Conservation (phyloP, 1,140 invertebrate genomes). For the Anastatus disparis region DNA sequence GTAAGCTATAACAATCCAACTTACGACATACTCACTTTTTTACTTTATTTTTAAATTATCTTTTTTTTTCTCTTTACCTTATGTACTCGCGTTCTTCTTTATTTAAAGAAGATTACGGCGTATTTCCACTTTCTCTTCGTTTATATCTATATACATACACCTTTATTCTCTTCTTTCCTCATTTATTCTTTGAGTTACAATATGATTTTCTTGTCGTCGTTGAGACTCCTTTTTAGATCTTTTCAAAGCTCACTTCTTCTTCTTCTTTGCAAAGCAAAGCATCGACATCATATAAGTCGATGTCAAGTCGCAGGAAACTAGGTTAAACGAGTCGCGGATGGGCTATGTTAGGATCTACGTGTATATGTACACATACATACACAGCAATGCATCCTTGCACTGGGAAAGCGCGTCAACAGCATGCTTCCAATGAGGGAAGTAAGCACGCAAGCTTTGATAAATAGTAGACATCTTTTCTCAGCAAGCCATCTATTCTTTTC, state of each 20-base stretch:
- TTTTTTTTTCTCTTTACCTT: background rate
- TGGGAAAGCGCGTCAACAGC: too few relatives aligned
- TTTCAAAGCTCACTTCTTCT: background rate
- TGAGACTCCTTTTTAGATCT: too few relatives aligned
- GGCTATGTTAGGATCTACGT: too few relatives aligned
- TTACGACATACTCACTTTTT: background rate
- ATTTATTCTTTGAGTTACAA: background rate
- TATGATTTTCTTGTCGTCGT: too few relatives aligned
- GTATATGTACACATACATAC: too few relatives aligned
- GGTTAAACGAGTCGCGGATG: slow-evolving; percentile 28
- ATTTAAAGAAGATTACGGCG: background rate
- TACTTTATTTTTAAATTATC: background rate
- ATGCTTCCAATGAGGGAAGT: too few relatives aligned
- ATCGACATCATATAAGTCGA: slow-evolving; percentile 27
- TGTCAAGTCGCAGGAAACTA: slow-evolving; percentile 26
- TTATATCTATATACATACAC: background rate
- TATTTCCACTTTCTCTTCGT: background rate
- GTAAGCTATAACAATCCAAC: slow-evolving; percentile 66
- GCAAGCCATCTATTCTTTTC: slow-evolving; percentile 9
- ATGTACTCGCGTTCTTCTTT: background rate
- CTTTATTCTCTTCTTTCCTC: background rate
- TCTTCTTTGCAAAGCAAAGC: background rate
- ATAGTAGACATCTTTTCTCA: slow-evolving; percentile 27
- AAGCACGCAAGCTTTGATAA: slow-evolving; percentile 24
- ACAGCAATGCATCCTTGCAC: too few relatives aligned